A percentile compares a stretch with the other conserved stretches of the same genome.
Conservation (phyloP, 2,113 vertebrate genomes). For the Acanthisitta chloris region DNA sequence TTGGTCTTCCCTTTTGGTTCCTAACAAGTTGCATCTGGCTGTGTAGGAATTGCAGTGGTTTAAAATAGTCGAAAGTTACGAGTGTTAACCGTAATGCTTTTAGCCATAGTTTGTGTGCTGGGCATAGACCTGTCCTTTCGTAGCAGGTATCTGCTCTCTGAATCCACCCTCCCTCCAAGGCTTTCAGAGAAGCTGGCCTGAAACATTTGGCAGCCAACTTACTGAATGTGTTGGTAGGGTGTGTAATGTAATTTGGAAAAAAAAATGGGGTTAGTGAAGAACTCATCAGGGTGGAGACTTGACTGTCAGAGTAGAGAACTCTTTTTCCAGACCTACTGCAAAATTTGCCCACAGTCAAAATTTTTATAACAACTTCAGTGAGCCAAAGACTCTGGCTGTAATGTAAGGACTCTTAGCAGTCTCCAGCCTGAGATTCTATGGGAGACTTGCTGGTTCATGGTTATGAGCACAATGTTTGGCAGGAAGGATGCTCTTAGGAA, state of each 20-base stretch:
- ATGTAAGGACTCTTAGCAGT: background rate
- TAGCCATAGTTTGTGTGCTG: background rate
- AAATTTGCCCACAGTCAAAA: background rate
- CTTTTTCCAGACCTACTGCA: background rate
- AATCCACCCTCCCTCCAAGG: background rate
- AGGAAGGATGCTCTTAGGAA: background rate
- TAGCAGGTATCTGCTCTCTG: background rate
- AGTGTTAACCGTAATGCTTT: background rate
- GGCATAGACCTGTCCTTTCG: background rate
- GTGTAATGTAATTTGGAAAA: background rate
- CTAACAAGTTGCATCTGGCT: background rate
- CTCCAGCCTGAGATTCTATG: background rate
- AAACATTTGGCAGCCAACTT: background rate
- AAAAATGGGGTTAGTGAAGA: background rate
- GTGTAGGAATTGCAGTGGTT: background rate
- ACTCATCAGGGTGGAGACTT: background rate
- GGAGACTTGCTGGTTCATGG: background rate
- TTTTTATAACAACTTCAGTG: background rate
- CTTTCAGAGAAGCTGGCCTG: background rate
- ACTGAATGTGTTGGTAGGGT: background rate
- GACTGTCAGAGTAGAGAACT: background rate
- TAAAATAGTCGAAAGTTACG: background rate
- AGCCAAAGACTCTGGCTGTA: background rate
- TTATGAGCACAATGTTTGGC: background rate
- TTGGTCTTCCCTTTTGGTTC: background rate